These are phyloP conservation scores for Eudemis profundana DNA, from an alignment of 2,888 invertebrate species.

Conservation along the genomic window DNA sequence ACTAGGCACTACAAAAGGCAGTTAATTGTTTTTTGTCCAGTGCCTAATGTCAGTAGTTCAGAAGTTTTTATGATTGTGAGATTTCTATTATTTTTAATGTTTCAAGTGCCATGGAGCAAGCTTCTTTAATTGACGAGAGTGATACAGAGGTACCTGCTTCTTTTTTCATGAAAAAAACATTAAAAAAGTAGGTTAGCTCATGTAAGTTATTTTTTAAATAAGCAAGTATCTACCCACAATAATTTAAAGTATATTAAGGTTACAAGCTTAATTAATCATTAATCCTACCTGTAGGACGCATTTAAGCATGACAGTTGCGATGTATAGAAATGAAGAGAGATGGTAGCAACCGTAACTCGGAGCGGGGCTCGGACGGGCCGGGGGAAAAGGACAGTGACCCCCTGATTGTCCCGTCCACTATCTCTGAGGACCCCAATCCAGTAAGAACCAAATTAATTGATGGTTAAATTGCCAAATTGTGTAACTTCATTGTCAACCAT, in stretches of 20 bases:
- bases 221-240: conserved; percentile 15
- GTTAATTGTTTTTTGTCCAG: conserved; percentile 30
- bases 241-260: neutral
- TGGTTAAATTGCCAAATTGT: conserved; percentile 58
- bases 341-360: conserved; percentile 70
- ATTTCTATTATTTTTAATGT: conserved; percentile 42
- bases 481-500: conserved; percentile 46
- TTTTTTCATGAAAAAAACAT: conserved; percentile 16
- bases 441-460: conserved; percentile 67
- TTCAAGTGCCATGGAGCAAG: conserved; percentile 64
- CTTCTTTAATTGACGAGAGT: conserved; percentile 68
- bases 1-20: conserved; percentile 27
- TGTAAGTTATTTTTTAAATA: conserved; percentile 2
- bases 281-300: conserved; percentile 62
- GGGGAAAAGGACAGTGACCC: conserved; percentile 65
- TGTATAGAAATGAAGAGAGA: conserved; percentile 83
- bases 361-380: conserved; percentile 62
- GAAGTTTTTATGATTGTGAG: conserved; percentile 36
- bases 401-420: conserved; percentile 69
- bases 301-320: conserved; percentile 77
- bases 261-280: conserved; percentile 31
- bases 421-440: conserved; percentile 73
- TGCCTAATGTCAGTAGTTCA: conserved; percentile 26
- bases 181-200: neutral
- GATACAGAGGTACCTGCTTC: conserved; percentile 66